phyloP scores from a whole-genome alignment of 2,888 invertebrate genomes.

The Lordiphosa andalusiaca region DNA sequence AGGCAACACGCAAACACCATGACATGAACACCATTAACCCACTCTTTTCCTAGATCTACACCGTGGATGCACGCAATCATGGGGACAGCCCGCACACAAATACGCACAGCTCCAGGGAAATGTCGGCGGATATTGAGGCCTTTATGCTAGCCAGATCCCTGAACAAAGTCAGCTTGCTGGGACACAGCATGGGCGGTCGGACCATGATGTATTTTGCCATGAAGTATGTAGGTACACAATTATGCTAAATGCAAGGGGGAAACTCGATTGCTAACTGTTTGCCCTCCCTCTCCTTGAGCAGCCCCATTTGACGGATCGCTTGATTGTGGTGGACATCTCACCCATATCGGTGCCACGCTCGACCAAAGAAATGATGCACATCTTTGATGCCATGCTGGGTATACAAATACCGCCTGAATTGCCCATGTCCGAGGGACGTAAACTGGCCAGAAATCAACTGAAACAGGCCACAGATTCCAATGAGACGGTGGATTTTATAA shows the following conservation, averaged over 20 bases:
- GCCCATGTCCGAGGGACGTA: conserved; percentile 86
- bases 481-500: conserved; percentile 87
- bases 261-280: background rate
- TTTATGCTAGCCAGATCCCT: conserved; percentile 81
- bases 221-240: conserved; percentile 82
- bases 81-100: conserved; percentile 93
- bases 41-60: conserved; percentile 55
- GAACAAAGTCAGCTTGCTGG: conserved; percentile 84
- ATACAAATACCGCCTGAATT: conserved; percentile 84
- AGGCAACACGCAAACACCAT: background rate
- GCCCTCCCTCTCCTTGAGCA: conserved; percentile 60
- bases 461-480: conserved; percentile 82
- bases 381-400: conserved; percentile 85
- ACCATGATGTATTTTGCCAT: conserved; percentile 92
- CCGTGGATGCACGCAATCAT: conserved; percentile 96
- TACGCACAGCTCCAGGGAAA: conserved; percentile 87
- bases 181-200: conserved; percentile 98
- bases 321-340: conserved; percentile 88
- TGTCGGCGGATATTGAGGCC: conserved; percentile 87
- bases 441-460: conserved; percentile 85
- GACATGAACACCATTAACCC: background rate
- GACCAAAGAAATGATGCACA: conserved; percentile 83
- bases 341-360: conserved; percentile 83
- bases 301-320: conserved; percentile 84
- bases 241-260: too few species aligned